A percentile compares a stretch with the other conserved stretches of the same genome.
Conservation (phyloP, 2,888 invertebrate species). For the Athalia rosae region DNA sequence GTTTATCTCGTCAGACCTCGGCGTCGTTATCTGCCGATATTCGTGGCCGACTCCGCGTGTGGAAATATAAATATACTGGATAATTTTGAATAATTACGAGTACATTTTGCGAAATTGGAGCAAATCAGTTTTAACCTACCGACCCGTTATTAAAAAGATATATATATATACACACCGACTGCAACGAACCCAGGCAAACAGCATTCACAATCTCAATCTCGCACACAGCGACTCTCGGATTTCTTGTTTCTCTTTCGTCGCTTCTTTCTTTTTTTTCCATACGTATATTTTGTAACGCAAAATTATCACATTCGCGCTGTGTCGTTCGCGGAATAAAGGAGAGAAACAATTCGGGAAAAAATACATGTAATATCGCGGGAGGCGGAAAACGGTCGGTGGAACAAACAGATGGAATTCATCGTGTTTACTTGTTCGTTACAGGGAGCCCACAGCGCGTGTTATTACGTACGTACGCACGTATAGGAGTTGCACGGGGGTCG, state of each 20-base stretch:
- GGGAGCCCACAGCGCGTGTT: constrained; percentile 7
- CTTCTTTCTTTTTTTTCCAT: neutral
- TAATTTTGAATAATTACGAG: neutral
- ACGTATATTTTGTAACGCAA: neutral
- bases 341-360: constrained; percentile 17
- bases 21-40: constrained; percentile 14
- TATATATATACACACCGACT: neutral
- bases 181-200: neutral
- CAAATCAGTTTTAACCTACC: constrained; percentile 13
- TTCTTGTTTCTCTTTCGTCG: constrained; percentile 1
- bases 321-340: neutral
- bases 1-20: constrained; percentile 7
- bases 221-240: neutral
- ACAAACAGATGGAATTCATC: constrained; percentile 34
- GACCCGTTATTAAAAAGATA: constrained; percentile 1
- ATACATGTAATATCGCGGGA: constrained; percentile 24
- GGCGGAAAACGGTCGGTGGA: constrained; percentile 29
- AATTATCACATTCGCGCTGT: neutral
- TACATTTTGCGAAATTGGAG: constrained; percentile 4
- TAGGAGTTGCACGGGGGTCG: too few species aligned
- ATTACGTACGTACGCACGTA: constrained; percentile 16
- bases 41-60: neutral
- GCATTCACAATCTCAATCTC: neutral
- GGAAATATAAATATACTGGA: neutral
- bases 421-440: constrained; percentile 41